Conservation (phyloP, 2,797 vertebrate species). For the Eleutherodactylus coqui region DNA sequence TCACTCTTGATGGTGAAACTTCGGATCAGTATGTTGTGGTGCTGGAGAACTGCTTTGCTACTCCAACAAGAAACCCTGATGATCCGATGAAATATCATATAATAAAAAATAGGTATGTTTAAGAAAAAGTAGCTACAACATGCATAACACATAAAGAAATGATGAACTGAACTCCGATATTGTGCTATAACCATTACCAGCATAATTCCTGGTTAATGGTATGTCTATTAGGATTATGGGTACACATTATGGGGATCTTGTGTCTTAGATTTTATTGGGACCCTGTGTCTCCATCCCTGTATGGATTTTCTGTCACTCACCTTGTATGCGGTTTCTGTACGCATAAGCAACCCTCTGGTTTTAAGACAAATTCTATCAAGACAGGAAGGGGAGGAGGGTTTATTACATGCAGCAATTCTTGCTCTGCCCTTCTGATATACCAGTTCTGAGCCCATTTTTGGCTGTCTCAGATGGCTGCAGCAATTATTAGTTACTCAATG, state of each 20-base stretch:
- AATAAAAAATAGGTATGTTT: slow-evolving; percentile 29
- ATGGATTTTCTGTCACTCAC: background rate
- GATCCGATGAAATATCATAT: slow-evolving; percentile 35
- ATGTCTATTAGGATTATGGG: background rate
- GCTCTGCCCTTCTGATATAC: too few relatives aligned
- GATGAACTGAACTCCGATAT: background rate
- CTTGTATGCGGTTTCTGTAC: background rate
- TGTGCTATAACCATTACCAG: background rate
- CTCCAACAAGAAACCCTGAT: slow-evolving; percentile 17
- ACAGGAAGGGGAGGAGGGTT: too few relatives aligned
- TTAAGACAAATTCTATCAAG: too few relatives aligned
- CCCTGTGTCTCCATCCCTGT: background rate
- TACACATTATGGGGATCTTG: background rate
- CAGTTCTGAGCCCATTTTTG: too few relatives aligned
- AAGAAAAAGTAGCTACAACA: background rate
- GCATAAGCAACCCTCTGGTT: too few relatives aligned
- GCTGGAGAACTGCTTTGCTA: slow-evolving; percentile 40
- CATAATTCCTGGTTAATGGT: background rate
- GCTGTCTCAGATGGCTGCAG: too few relatives aligned
- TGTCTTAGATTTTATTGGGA: background rate
- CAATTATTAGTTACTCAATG: too few relatives aligned
- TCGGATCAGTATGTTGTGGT: slow-evolving; percentile 2
- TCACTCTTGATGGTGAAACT: slow-evolving; percentile 7
- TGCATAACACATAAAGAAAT: background rate
- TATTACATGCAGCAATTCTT: too few relatives aligned